Conservation (phyloP, 2,888 invertebrate species). For the Melangyna quadrimaculata region DNA sequence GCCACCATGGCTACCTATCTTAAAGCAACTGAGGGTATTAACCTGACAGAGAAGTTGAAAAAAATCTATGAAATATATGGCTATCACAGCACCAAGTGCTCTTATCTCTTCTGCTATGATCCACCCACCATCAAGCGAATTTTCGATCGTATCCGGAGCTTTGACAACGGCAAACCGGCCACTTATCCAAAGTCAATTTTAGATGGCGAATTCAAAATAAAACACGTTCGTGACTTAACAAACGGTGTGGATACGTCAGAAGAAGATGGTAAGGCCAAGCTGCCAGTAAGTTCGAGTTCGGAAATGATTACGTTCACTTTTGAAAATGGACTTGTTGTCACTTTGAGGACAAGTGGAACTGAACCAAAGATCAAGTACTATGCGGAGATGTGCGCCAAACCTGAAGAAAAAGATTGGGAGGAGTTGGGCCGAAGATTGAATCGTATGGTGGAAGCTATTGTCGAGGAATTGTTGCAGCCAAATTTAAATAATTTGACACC, state of each 20-base stretch:
- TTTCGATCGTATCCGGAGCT: constrained; percentile 92
- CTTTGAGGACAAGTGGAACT: constrained; percentile 97
- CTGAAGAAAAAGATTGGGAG: constrained; percentile 85
- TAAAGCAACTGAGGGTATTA: constrained; percentile 83
- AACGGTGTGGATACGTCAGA: constrained; percentile 87
- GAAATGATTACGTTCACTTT: constrained; percentile 98
- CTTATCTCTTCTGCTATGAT: constrained; percentile 94
- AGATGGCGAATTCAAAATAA: constrained; percentile 85
- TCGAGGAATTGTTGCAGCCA: constrained; percentile 91
- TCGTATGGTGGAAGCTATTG: constrained; percentile 89
- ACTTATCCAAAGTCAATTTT: constrained; percentile 88
- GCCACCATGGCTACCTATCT: constrained; percentile 90
- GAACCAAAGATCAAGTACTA: constrained; percentile 99
- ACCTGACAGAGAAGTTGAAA: constrained; percentile 85
- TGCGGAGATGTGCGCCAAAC: constrained; percentile 91
- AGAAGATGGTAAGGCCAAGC: constrained; percentile 86
- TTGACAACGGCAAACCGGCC: constrained; percentile 78
- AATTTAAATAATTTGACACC: constrained; percentile 84
- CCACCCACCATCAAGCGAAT: constrained; percentile 86
- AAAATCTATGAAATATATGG: constrained; percentile 93
- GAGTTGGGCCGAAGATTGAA: constrained; percentile 84
- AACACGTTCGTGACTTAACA: constrained; percentile 92
- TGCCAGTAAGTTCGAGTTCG: constrained; percentile 85
- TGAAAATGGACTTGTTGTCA: constrained; percentile 91
- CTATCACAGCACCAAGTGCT: constrained; percentile 92